Conservation (phyloP, 1,140 invertebrate species). For the Drosophila teissieri region DNA sequence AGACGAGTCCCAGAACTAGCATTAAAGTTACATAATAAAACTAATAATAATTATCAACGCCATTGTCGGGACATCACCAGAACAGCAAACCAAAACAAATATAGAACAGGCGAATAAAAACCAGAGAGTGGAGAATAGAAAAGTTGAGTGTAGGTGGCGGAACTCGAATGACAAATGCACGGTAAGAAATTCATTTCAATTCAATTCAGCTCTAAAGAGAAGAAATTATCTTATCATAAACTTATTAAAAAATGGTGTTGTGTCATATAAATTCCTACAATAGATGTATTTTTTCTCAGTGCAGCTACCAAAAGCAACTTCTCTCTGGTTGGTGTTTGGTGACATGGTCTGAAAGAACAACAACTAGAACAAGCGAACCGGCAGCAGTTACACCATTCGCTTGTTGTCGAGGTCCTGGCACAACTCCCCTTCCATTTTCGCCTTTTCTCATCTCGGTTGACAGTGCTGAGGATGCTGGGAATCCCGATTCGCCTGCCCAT, state of each 20-base stretch:
- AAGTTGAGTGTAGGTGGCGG: constrained; percentile 6
- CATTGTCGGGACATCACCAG: constrained; percentile 68
- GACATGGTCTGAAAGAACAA: constrained; percentile 21
- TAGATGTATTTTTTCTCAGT: neutral
- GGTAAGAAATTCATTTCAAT: no score
- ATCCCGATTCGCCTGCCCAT: constrained; percentile 39
- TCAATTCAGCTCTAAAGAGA: no score
- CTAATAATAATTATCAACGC: constrained; percentile 81
- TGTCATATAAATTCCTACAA: neutral
- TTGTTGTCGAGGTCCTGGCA: constrained; percentile 43
- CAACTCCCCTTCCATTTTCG: constrained; percentile 14
- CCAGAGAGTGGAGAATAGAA: constrained; percentile 22
- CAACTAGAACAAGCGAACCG: constrained; percentile 21
- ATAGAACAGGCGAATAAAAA: constrained; percentile 34
- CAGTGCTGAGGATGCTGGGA: constrained; percentile 9
- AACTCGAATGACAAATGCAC: neutral
- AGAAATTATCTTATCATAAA: neutral
- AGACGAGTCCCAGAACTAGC: constrained; percentile 55
- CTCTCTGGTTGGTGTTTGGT: constrained; percentile 24
- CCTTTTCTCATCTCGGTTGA: constrained; percentile 18
- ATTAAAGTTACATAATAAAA: constrained; percentile 78
- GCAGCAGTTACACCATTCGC: constrained; percentile 45
- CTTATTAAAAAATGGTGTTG: neutral
- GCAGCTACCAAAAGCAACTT: constrained; percentile 15
- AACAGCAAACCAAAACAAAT: constrained; percentile 34